Conservation (phyloP, 2,888 invertebrate species). For the Anodontia alba region DNA sequence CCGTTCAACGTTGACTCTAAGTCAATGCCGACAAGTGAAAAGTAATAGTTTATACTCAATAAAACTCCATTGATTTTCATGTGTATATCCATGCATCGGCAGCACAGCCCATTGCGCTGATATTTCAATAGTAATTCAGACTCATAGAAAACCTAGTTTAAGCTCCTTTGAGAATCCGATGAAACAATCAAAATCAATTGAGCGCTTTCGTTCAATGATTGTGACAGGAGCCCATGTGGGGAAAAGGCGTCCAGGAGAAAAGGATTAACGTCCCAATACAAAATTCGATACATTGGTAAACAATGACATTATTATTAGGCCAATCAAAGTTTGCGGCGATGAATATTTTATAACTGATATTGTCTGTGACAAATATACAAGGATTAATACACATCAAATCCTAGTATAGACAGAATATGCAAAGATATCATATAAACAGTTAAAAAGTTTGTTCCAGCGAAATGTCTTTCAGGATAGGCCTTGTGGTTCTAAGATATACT, state of each 20-base stretch:
- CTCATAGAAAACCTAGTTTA: slow-evolving; percentile 14
- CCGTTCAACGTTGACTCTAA: neutral
- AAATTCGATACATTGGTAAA: slow-evolving; percentile 2
- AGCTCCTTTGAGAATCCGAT: slow-evolving; percentile 19
- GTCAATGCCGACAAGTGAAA: slow-evolving; percentile 6
- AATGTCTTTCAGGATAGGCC: no score
- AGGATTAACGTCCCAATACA: neutral
- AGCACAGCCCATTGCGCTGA: neutral
- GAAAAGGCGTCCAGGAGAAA: slow-evolving; percentile 7
- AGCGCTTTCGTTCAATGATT: slow-evolving; percentile 49
- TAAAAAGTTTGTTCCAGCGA: no score
- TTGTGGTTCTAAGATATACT: no score
- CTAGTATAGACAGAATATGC: no score
- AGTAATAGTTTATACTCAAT: slow-evolving; percentile 14
- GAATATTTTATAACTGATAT: slow-evolving; percentile 1
- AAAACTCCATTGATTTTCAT: slow-evolving; percentile 19
- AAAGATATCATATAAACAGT: no score
- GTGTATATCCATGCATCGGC: neutral
- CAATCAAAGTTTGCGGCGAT: slow-evolving; percentile 2
- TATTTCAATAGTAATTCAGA: slow-evolving; percentile 13
- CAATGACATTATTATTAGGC: neutral
- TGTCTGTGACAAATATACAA: neutral
- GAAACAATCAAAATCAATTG: slow-evolving; percentile 57
- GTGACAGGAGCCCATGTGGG: slow-evolving; percentile 37
- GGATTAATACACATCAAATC: neutral